Evolutionary conservation across 1,140 invertebrate genomes (phyloP).

Genomic region (Atopsyche davidsoni): DNA sequence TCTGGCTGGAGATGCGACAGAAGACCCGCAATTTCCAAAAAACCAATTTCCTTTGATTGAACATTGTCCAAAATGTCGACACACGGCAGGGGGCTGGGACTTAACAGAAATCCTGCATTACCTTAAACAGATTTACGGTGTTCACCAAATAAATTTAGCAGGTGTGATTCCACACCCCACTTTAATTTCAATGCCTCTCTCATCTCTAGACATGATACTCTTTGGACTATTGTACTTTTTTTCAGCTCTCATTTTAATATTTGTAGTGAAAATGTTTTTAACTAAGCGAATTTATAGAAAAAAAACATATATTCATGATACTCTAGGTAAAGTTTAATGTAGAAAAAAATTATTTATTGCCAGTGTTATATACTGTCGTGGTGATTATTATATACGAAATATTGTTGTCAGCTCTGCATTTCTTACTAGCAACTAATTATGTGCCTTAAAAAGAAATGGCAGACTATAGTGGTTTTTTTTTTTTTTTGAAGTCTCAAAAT

Average conservation of each 20-base stretch:
- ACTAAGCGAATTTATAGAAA: conserved; percentile 56
- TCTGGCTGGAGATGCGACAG: conserved; percentile 75
- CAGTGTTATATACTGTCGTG: too few relatives aligned
- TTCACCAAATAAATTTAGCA: conserved; percentile 48
- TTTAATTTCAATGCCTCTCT: conserved; percentile 36
- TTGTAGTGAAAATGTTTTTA: conserved; percentile 67
- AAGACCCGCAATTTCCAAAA: conserved; percentile 89
- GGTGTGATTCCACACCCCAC: conserved; percentile 33
- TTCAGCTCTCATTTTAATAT: conserved; percentile 56
- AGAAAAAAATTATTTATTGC: too few relatives aligned
- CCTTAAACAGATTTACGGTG: conserved; percentile 67
- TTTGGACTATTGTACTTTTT: conserved; percentile 67
- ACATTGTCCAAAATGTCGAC: conserved; percentile 66
- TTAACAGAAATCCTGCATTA: conserved; percentile 65
- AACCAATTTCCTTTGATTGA: conserved; percentile 75
- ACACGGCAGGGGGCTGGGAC: conserved; percentile 58
- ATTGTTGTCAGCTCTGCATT: too few relatives aligned
- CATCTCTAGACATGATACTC: conserved; percentile 65
- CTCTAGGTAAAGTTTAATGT: conserved; percentile 52
- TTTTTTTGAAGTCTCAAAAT: too few relatives aligned
- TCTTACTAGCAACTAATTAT: too few relatives aligned
- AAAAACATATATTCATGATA: conserved; percentile 53
- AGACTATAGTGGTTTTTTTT: too few relatives aligned
- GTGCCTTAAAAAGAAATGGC: too few relatives aligned
- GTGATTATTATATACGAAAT: too few relatives aligned